Conservation (phyloP, 2,888 invertebrate species). For the Petrolisthes manimaculis region DNA sequence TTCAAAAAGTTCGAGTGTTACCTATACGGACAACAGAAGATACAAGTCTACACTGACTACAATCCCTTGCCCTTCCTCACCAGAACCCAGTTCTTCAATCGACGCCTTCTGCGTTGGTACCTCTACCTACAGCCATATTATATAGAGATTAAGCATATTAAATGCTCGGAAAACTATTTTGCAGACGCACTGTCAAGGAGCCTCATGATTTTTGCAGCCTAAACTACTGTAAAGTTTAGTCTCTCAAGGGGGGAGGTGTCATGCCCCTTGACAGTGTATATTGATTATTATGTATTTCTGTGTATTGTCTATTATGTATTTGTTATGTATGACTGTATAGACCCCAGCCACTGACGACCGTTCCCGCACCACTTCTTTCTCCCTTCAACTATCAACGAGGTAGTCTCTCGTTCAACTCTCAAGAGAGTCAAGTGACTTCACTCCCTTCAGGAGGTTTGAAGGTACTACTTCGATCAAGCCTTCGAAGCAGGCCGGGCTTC, state of each 20-base stretch:
- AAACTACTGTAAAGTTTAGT: neutral
- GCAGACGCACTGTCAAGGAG: neutral
- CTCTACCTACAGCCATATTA: neutral
- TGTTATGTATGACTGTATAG: too few species aligned
- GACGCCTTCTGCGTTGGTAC: neutral
- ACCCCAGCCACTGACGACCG: too few species aligned
- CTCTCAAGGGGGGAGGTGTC: neutral
- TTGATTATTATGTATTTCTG: neutral
- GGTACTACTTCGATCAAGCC: too few species aligned
- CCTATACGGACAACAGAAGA: neutral
- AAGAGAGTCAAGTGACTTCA: too few species aligned
- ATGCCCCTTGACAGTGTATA: neutral
- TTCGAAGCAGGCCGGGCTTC: too few species aligned
- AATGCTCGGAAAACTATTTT: neutral
- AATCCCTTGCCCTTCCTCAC: conserved; percentile 10
- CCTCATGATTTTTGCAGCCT: neutral
- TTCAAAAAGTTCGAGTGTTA: conserved; percentile 11
- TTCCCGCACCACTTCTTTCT: too few species aligned
- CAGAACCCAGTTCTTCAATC: neutral
- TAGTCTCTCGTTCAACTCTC: too few species aligned
- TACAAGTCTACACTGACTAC: neutral
- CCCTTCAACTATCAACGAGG: too few species aligned
- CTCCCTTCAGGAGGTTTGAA: too few species aligned
- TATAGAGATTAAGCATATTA: conserved; percentile 4
- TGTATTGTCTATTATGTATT: neutral